Evolutionary conservation across 2,888 invertebrate genomes (phyloP).

Genomic region (Steromphala cineraria): DNA sequence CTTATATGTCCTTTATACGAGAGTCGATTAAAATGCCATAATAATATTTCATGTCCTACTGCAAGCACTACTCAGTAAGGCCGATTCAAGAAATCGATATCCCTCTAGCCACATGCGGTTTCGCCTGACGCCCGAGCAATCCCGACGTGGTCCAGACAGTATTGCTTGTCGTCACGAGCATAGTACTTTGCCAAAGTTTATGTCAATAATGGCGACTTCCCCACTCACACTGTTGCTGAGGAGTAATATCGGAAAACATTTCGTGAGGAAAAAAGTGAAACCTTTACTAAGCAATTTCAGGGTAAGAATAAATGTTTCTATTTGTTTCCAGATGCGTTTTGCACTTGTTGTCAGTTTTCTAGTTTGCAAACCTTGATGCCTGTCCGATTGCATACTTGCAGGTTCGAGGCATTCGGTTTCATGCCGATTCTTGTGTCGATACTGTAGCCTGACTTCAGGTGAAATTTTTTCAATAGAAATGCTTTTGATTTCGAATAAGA

Average conservation of each 20-base stretch:
- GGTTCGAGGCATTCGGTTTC: neutral
- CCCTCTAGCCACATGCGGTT: neutral
- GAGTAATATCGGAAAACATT: slow-evolving; percentile 32
- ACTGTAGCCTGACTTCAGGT: neutral
- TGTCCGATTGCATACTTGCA: neutral
- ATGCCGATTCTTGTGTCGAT: neutral
- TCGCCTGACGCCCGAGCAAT: slow-evolving; percentile 9
- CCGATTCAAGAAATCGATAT: neutral
- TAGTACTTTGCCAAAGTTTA: slow-evolving; percentile 3
- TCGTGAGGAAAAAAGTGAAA: slow-evolving; percentile 25
- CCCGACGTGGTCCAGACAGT: neutral
- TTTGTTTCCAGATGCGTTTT: neutral
- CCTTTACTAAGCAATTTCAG: slow-evolving; percentile 25
- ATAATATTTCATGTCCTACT: neutral
- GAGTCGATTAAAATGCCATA: neutral
- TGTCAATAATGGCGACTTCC: slow-evolving; percentile 35
- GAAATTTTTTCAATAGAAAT: neutral
- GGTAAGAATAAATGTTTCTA: slow-evolving; percentile 17
- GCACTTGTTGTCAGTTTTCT: neutral
- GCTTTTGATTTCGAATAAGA: too few species aligned
- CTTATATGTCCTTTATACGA: too few species aligned
- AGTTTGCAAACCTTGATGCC: neutral
- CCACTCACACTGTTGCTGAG: slow-evolving; percentile 32
- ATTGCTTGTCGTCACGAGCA: slow-evolving; percentile 9
- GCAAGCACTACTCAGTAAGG: neutral